Conservation (phyloP, 1,140 invertebrate species). For the Dinoponera quadriceps region DNA sequence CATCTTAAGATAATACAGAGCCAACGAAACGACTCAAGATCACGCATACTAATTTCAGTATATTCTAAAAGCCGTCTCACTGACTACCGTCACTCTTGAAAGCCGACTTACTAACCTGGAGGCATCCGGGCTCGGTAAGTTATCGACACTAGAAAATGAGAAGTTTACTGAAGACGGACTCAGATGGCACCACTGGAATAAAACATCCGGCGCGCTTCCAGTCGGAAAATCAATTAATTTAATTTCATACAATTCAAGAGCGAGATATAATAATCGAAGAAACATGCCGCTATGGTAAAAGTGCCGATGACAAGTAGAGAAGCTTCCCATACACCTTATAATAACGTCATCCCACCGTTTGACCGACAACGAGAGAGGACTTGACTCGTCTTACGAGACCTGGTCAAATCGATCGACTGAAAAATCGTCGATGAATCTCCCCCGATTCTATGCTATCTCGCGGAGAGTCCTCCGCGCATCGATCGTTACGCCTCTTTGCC, state of each 20-base stretch:
- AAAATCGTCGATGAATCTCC: slow-evolving; percentile 1
- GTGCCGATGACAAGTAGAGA: too few relatives aligned
- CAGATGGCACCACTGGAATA: slow-evolving; percentile 2
- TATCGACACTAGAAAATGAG: neutral
- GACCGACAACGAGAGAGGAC: neutral
- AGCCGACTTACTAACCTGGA: too few relatives aligned
- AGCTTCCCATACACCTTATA: too few relatives aligned
- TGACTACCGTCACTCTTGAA: too few relatives aligned
- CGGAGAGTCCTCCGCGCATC: neutral
- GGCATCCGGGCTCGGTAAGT: neutral
- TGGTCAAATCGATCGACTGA: neutral
- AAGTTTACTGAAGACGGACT: neutral
- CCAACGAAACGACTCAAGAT: too few relatives aligned
- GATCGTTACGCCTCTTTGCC: slow-evolving; percentile 27
- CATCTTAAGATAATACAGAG: too few relatives aligned
- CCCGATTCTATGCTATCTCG: neutral
- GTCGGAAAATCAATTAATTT: neutral
- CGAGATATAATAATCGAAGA: too few relatives aligned
- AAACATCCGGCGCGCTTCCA: neutral
- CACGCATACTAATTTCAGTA: too few relatives aligned
- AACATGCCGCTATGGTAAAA: too few relatives aligned
- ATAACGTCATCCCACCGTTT: neutral
- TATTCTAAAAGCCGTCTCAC: too few relatives aligned
- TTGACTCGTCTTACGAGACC: neutral
- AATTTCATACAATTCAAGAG: neutral